These are phyloP conservation scores for Melanotaenia parkinsoni DNA, from an alignment of 2,797 vertebrate genomes.

Conservation along the genomic window DNA sequence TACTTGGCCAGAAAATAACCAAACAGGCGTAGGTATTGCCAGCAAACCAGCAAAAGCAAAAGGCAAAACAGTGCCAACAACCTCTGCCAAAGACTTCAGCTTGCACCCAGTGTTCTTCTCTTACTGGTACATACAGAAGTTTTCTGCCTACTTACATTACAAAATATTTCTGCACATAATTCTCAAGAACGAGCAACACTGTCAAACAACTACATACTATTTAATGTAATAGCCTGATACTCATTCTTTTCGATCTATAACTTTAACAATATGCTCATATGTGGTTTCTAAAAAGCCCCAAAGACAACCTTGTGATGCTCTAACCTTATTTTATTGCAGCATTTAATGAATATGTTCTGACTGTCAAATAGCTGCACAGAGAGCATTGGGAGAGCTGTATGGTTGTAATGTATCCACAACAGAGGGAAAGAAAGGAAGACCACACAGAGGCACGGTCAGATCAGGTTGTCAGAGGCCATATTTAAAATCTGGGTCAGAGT, in stretches of 20 bases:
- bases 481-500: conserved; percentile 76
- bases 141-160: conserved; percentile 51
- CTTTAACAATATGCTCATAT: not conserved
- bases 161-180: conserved; percentile 11
- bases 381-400: conserved; percentile 35
- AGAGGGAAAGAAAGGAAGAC: conserved; percentile 65
- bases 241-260: conserved; percentile 28
- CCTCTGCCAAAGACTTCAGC: conserved; percentile 67
- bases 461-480: conserved; percentile 72
- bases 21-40: conserved; percentile 63
- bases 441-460: conserved; percentile 68
- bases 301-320: conserved; percentile 14
- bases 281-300: conserved; percentile 10
- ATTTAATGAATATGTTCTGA: conserved; percentile 48
- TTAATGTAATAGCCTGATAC: conserved; percentile 15
- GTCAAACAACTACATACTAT: conserved; percentile 17
- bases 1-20: conserved; percentile 71
- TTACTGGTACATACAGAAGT: conserved; percentile 41
- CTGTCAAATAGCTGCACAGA: conserved; percentile 31
- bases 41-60: conserved; percentile 65
- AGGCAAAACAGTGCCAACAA: conserved; percentile 56
- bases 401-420: conserved; percentile 41
- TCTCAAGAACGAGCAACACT: conserved; percentile 6
- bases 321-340: conserved; percentile 50
- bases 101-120: conserved; percentile 68